These are phyloP conservation scores for Panzeria rudis DNA, from an alignment of 2,888 invertebrate genomes.

Conservation along the genomic window DNA sequence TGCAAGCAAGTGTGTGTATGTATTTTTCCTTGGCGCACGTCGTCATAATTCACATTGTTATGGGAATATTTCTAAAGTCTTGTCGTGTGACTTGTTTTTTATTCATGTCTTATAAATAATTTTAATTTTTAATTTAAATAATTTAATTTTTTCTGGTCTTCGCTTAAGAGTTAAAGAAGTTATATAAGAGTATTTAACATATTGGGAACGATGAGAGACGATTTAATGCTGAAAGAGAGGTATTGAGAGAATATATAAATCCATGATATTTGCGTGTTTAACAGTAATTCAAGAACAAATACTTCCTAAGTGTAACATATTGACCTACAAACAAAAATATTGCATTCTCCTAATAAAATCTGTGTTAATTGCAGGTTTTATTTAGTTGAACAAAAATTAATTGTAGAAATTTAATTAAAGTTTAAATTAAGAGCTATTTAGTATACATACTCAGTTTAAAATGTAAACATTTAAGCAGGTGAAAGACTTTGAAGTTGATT, in stretches of 20 bases:
- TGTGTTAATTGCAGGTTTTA: not conserved
- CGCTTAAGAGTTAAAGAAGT: constrained; percentile 4
- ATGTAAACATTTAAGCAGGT: no score
- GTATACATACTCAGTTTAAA: no score
- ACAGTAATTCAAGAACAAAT: not conserved
- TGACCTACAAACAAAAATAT: constrained; percentile 40
- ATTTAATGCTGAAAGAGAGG: not conserved
- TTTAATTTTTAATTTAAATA: constrained; percentile 33
- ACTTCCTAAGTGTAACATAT: constrained; percentile 26
- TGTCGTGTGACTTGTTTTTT: constrained; percentile 24
- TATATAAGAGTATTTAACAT: constrained; percentile 17
- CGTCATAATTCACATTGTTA: constrained; percentile 61
- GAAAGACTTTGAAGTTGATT: no score
- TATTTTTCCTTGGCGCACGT: constrained; percentile 31
- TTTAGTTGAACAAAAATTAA: not conserved
- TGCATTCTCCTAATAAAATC: not conserved
- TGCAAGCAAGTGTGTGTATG: constrained; percentile 8
- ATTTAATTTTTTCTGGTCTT: not conserved
- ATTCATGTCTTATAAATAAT: constrained; percentile 33
- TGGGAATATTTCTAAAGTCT: constrained; percentile 50
- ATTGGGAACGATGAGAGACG: not conserved
- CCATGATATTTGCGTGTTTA: not conserved
- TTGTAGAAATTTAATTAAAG: not conserved
- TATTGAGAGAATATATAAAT: not conserved
- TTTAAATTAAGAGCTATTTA: not conserved